A percentile compares a stretch with the other conserved stretches of the same genome.
These are phyloP conservation scores for Rattus rattus DNA, from an alignment of 2,113 vertebrate species.

Conservation along the genomic window DNA sequence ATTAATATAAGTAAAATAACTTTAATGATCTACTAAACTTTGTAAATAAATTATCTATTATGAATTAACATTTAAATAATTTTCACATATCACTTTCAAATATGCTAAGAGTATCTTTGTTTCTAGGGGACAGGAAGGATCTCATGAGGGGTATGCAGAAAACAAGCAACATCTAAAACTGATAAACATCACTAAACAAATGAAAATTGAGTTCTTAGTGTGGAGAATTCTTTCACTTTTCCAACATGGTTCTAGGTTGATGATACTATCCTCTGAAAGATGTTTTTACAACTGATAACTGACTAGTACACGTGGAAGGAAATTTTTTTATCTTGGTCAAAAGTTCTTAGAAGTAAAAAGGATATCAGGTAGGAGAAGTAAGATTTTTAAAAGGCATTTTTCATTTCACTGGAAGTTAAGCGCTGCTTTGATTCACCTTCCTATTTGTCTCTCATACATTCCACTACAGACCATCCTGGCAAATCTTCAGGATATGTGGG, in stretches of 20 bases:
- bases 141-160: background rate
- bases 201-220: background rate
- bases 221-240: background rate
- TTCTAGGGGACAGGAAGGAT: background rate
- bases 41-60: background rate
- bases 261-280: background rate
- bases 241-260: background rate
- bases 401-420: background rate
- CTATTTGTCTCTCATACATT: conserved; percentile 10
- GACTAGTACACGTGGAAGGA: background rate
- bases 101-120: background rate
- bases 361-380: background rate
- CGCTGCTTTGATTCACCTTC: background rate
- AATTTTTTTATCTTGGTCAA: conserved; percentile 1
- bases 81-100: background rate
- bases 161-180: background rate
- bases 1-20: background rate
- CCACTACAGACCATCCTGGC: background rate
- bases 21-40: background rate
- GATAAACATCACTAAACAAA: too few species aligned
- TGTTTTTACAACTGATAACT: background rate
- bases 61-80: conserved; percentile 19
- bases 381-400: background rate
- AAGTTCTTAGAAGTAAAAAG: background rate
- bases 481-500: background rate